These are phyloP conservation scores for Agrotis clavis DNA, from an alignment of 2,888 invertebrate species.

Conservation along the genomic window DNA sequence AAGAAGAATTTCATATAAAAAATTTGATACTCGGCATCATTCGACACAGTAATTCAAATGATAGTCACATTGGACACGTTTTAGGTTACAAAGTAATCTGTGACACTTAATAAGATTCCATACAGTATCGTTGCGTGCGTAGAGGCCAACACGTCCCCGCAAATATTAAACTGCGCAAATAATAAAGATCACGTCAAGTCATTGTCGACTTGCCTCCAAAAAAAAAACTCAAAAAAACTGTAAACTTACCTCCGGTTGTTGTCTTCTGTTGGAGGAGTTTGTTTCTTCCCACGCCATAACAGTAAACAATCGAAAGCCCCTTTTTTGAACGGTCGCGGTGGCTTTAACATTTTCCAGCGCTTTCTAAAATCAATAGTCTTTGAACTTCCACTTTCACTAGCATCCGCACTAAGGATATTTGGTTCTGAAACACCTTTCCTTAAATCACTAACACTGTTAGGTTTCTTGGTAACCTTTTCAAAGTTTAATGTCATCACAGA, in stretches of 20 bases:
- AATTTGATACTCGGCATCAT: background rate
- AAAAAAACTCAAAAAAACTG: constrained; percentile 16
- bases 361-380: constrained; percentile 82
- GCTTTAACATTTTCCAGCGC: constrained; percentile 83
- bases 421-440: constrained; percentile 85
- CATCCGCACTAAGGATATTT: constrained; percentile 78
- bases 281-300: constrained; percentile 85
- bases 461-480: constrained; percentile 80
- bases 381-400: constrained; percentile 71
- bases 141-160: constrained; percentile 10
- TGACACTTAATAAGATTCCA: background rate
- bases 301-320: constrained; percentile 86
- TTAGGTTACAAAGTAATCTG: constrained; percentile 11
- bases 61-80: background rate
- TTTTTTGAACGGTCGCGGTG: constrained; percentile 83
- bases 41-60: background rate
- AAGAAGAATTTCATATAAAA: background rate
- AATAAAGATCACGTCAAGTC: constrained; percentile 12
- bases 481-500: constrained; percentile 80
- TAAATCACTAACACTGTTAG: constrained; percentile 77
- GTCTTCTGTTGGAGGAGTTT: constrained; percentile 72
- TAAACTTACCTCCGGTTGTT: constrained; percentile 79
- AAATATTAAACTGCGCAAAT: constrained; percentile 20
- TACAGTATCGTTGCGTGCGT: background rate
- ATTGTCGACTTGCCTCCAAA: constrained; percentile 7